Conservation (phyloP, 53 echinoderm and acorn worm species). For the Paracentrotus lividus region DNA sequence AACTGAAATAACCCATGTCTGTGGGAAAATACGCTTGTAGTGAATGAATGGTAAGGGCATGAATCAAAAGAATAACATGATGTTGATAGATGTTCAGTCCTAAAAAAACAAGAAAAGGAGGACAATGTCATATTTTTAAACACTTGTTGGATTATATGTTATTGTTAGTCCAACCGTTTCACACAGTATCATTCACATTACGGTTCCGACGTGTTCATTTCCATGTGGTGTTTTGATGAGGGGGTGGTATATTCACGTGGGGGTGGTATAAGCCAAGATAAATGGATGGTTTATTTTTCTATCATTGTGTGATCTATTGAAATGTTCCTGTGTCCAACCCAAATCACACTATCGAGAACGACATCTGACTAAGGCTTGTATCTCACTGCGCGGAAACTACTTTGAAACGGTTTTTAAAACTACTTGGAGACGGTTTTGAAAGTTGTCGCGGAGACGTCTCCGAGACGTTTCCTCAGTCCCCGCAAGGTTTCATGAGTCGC, state of each 20-base stretch:
- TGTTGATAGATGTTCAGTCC: neutral
- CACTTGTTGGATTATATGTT: neutral
- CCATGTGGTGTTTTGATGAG: neutral
- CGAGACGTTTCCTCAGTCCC: too few relatives aligned
- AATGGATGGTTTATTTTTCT: neutral
- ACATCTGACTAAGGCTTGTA: neutral
- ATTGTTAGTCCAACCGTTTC: slow-evolving; percentile 13
- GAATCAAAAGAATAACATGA: slow-evolving; percentile 21
- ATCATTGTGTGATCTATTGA: neutral
- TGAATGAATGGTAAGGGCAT: neutral
- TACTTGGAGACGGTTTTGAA: too few relatives aligned
- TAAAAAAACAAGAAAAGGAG: neutral
- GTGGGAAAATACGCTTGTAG: neutral
- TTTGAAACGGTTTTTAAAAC: too few relatives aligned
- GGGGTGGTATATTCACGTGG: neutral
- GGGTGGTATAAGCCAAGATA: neutral
- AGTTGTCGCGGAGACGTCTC: too few relatives aligned
- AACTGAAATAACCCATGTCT: neutral
- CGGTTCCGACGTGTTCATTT: neutral
- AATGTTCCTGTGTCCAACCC: neutral
- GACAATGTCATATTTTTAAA: neutral
- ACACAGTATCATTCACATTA: slow-evolving; percentile 27
- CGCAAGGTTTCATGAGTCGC: too few relatives aligned
- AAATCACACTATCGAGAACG: neutral
- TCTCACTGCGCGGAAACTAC: too few relatives aligned